phyloP scores from a whole-genome alignment of 1,140 invertebrate genomes.

The Drosophila arawakana region DNA sequence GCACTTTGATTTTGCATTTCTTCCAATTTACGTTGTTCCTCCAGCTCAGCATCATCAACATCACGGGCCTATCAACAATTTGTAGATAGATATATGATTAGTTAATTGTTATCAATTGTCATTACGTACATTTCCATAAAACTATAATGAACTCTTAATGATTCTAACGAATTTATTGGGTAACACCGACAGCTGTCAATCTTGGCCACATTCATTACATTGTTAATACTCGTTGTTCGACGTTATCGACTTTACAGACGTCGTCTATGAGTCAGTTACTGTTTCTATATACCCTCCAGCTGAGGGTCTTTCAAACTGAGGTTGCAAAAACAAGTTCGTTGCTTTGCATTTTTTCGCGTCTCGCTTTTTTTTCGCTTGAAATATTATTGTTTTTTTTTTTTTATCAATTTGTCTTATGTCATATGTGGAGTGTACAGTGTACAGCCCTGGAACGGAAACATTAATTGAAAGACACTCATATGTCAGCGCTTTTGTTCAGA shows the following conservation, averaged over 20 bases:
- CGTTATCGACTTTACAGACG: conserved; percentile 11
- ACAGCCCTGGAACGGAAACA: conserved; percentile 63
- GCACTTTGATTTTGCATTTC: conserved; percentile 68
- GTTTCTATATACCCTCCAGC: conserved; percentile 13
- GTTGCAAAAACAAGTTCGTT: conserved; percentile 33
- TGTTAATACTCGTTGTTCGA: conserved; percentile 1
- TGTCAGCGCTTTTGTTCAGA: conserved; percentile 42
- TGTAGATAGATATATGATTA: too few species aligned
- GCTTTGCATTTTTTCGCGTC: conserved; percentile 31
- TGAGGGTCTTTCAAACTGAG: conserved; percentile 26
- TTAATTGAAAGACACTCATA: conserved; percentile 60
- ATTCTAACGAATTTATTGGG: not conserved
- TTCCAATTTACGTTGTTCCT: conserved; percentile 48
- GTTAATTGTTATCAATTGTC: too few species aligned
- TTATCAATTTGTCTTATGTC: conserved; percentile 50
- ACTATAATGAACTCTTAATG: not conserved
- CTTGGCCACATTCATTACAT: conserved; percentile 11
- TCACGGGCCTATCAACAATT: conserved; percentile 19
- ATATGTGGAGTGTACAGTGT: not conserved
- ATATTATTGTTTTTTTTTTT: conserved; percentile 10
- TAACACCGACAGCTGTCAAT: conserved; percentile 12
- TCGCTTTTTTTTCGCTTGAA: not conserved
- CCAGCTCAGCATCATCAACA: conserved; percentile 11
- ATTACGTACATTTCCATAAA: too few species aligned
- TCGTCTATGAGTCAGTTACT: conserved; percentile 25